Base-by-base conservation (phyloP, 2,113 vertebrate genomes). In the Oncorhynchus nerka region DNA sequence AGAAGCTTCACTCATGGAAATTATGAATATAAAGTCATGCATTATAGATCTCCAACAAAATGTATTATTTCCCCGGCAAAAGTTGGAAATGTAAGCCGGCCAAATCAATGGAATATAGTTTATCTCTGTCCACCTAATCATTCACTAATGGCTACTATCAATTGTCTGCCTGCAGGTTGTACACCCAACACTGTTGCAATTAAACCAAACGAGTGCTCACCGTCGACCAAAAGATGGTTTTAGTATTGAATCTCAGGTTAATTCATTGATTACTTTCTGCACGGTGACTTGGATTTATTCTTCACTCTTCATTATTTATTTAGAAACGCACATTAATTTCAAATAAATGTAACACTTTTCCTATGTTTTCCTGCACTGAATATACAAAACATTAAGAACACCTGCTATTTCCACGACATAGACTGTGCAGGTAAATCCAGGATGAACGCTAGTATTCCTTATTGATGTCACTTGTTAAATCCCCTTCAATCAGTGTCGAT, bases 101-200 rank as follows among this genome's bases (percentile, higher is more conserved):
- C 86, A 82, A 90, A 94, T 94, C 93, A 87, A 94, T 94, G 92
- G 77, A 67, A 82, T 85, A 87, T 89, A 92, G 91, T 93, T 93
- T 91, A 91, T 94, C 91, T 89, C 91, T 92, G 92, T 93, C 92
- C 83, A 87, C 84, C 90, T 93, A 93, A 94, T 93, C 91, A 93
- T 94, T 92, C 85, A 87, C 91, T 93, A 94, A 94, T 94, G 92
- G 91, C 91, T 79, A 90, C 90, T 92, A 93, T 94, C 93, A 93
- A 93, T 94, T 93, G 90, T 91, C 80, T 82, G 88, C 87, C 85
- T 78, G 80, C 80, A 73, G 89, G 84, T 81, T 81, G 82, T 74
- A 78, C 87, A 89, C 86, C 79, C 84, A 83, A 82, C 86, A 75
- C 76, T 83, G 75, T 81, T 82, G 89, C 93, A 93, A 93, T 94